Percentiles rank a stretch among this genome's conserved stretches.
Evolutionary conservation across 2,888 invertebrate genomes (phyloP).

Genomic region (Willowsia nigromaculata): DNA sequence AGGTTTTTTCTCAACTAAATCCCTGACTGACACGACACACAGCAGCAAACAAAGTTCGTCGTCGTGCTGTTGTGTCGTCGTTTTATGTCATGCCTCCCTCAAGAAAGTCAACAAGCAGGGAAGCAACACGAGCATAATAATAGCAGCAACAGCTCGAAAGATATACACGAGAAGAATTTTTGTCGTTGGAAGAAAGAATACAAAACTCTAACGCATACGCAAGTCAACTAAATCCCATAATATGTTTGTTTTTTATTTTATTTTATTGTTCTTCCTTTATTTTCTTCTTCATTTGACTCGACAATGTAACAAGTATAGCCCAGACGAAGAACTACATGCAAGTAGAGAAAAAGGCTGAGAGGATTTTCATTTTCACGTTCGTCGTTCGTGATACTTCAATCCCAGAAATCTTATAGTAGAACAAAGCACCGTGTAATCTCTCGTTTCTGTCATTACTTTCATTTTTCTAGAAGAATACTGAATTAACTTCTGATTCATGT

Average conservation of each 20-base stretch:
- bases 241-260: slow-evolving; percentile 38
- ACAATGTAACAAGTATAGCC: not conserved
- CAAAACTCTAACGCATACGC: not conserved
- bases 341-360: not conserved
- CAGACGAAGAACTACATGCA: not conserved
- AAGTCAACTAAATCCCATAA: slow-evolving; percentile 32
- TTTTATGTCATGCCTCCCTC: not conserved
- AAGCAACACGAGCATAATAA: not conserved
- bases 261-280: slow-evolving; percentile 25
- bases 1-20: not conserved
- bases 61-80: not conserved
- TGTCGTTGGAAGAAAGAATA: not conserved
- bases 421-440: not conserved
- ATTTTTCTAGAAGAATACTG: not conserved
- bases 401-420: not conserved
- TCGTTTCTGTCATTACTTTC: not conserved
- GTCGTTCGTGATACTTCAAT: not conserved
- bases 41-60: not conserved
- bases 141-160: not conserved
- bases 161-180: slow-evolving; percentile 2
- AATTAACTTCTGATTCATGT: not conserved
- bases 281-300: slow-evolving; percentile 24
- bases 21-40: slow-evolving; percentile 23
- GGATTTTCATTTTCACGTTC: not conserved
- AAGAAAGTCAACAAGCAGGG: not conserved